Percentiles rank a stretch among this genome's conserved stretches.
Evolutionary conservation across 2,888 invertebrate genomes (phyloP).

Genomic region (Mallateleia sp.): DNA sequence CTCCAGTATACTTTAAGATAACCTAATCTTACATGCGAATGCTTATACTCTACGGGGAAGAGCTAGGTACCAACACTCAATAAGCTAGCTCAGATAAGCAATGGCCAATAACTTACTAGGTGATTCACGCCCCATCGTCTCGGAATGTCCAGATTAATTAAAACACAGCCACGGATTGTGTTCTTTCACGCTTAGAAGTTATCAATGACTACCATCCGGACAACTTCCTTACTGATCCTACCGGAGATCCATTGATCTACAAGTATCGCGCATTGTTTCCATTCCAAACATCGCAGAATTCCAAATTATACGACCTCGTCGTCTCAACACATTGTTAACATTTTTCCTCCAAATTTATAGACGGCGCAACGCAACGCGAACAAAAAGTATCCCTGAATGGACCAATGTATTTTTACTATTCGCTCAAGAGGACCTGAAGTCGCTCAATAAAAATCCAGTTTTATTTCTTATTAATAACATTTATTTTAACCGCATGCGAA

Average conservation of each 20-base stretch:
- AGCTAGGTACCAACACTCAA: slow-evolving; percentile 86
- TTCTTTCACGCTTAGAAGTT: slow-evolving; percentile 72
- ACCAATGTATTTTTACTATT: slow-evolving; percentile 39
- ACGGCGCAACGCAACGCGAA: slow-evolving; percentile 17
- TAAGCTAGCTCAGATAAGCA: slow-evolving; percentile 86
- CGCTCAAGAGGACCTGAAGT: slow-evolving; percentile 16
- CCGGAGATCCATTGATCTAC: slow-evolving; percentile 61
- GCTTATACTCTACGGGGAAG: too few species aligned
- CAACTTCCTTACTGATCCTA: slow-evolving; percentile 64
- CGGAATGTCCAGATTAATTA: slow-evolving; percentile 83
- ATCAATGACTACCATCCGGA: slow-evolving; percentile 77
- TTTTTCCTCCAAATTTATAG: slow-evolving; percentile 65
- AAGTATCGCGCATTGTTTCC: slow-evolving; percentile 54
- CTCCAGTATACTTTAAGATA: too few species aligned
- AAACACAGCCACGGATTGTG: slow-evolving; percentile 79
- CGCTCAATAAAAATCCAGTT: slow-evolving; percentile 64
- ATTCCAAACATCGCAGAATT: slow-evolving; percentile 50
- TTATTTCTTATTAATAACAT: slow-evolving; percentile 62
- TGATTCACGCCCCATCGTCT: slow-evolving; percentile 85
- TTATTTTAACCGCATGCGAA: slow-evolving; percentile 37
- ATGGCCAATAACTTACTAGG: slow-evolving; percentile 87
- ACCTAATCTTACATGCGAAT: too few species aligned
- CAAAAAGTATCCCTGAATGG: slow-evolving; percentile 30
- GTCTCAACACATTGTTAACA: slow-evolving; percentile 59
- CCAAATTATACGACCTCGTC: slow-evolving; percentile 57